Evolutionary conservation across 1,140 invertebrate genomes (phyloP).

Genomic region (Trachelipus rathkii): DNA sequence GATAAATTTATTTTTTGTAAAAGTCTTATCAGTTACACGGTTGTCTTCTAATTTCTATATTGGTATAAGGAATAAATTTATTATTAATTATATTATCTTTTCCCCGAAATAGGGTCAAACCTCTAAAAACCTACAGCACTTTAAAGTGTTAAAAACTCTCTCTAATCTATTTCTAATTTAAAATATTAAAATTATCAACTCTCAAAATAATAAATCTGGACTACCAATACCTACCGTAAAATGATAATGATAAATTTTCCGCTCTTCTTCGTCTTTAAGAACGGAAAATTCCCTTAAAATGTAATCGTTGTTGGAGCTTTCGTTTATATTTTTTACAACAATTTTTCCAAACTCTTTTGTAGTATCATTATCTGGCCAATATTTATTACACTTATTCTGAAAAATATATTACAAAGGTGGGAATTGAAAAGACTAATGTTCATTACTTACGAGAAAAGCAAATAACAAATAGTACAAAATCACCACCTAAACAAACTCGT

Average conservation of each 20-base stretch:
- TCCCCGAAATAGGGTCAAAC: no score
- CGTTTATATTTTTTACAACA: conserved; percentile 65
- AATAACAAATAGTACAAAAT: neutral
- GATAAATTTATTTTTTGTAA: no score
- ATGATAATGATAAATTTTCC: conserved; percentile 92
- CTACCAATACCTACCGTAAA: conserved; percentile 65
- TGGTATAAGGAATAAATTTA: no score
- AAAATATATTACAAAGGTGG: no score
- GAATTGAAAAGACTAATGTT: neutral
- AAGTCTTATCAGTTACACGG: no score
- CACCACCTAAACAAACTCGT: neutral
- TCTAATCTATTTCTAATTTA: no score
- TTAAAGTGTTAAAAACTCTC: no score
- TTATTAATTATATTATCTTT: no score
- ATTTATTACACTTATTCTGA: conserved; percentile 86
- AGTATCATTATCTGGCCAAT: conserved; percentile 88
- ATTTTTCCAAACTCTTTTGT: conserved; percentile 69
- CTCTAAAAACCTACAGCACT: no score
- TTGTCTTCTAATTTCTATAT: no score
- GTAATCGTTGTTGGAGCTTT: conserved; percentile 84
- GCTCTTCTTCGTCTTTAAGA: conserved; percentile 60
- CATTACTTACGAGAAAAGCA: neutral
- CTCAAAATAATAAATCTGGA: neutral
- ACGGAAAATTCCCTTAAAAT: conserved; percentile 82
- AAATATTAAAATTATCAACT: no score